A percentile compares a stretch with the other conserved stretches of the same genome.
phyloP scores from a whole-genome alignment of 2,797 vertebrate genomes.

The Pteronotus mesoamericanus region DNA sequence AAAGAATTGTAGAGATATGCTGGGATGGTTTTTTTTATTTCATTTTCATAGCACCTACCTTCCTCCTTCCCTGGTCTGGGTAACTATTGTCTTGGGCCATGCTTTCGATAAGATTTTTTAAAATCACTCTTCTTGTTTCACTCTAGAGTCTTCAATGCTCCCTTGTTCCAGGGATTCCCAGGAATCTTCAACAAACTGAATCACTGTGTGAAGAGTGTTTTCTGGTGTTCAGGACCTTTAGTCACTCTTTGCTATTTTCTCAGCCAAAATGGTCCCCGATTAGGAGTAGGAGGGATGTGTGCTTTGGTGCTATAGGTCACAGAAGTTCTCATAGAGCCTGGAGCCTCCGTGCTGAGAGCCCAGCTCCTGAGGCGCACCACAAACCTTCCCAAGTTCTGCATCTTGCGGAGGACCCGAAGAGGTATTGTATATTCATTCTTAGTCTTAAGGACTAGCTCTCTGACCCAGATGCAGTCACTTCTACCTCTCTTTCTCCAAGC shows the following conservation, averaged over 20 bases:
- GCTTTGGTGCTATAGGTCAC: not conserved
- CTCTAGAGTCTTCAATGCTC: not conserved
- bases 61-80: not conserved
- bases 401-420: not conserved
- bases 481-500: not conserved
- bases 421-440: not conserved
- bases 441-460: not conserved
- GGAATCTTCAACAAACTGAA: not conserved
- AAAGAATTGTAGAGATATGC: not conserved
- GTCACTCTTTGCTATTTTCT: not conserved
- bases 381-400: not conserved
- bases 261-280: not conserved
- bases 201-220: not conserved
- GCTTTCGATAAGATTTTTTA: not conserved
- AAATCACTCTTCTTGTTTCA: not conserved
- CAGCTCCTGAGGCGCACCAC: not conserved
- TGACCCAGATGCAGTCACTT: not conserved
- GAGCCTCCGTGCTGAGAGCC: not conserved
- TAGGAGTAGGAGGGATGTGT: fast-evolving
- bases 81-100: not conserved
- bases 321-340: not conserved
- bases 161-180: not conserved
- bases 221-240: not conserved
- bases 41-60: not conserved
- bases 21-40: not conserved